Conservation (phyloP, 2,888 invertebrate genomes). For the Volucella zonaria region DNA sequence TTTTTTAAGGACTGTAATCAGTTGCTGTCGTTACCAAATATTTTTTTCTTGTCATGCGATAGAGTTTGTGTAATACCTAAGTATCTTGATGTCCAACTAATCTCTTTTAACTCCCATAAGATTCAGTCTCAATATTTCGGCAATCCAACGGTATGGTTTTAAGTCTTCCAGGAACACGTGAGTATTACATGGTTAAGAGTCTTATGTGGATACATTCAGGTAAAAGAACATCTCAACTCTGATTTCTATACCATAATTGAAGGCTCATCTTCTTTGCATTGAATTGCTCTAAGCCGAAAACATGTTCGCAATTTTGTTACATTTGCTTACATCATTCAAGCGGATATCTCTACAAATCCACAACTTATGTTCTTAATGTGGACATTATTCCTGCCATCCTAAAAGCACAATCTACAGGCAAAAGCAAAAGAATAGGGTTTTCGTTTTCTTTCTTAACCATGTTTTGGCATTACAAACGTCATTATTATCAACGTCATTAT, state of each 20-base stretch:
- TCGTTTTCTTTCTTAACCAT: background rate
- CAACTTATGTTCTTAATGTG: background rate
- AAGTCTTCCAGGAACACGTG: too few relatives aligned
- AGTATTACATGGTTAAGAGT: too few relatives aligned
- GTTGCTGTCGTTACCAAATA: too few relatives aligned
- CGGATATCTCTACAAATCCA: background rate
- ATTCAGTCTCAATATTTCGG: too few relatives aligned
- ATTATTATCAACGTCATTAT: constrained; percentile 12
- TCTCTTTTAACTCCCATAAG: too few relatives aligned
- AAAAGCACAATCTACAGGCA: background rate
- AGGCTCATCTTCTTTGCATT: background rate
- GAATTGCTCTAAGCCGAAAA: constrained; percentile 1
- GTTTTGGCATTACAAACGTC: constrained; percentile 5
- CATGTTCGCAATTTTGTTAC: background rate
- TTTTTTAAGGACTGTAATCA: too few relatives aligned
- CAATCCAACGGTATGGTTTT: too few relatives aligned
- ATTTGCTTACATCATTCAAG: background rate
- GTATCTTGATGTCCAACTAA: too few relatives aligned
- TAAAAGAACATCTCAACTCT: too few relatives aligned
- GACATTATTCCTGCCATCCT: background rate
- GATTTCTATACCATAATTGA: background rate
- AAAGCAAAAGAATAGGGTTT: background rate
- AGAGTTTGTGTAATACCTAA: too few relatives aligned
- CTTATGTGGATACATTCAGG: too few relatives aligned
- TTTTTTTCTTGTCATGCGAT: too few relatives aligned